Evolutionary conservation across 2,888 invertebrate species (phyloP).

Genomic region (Drosophila algonquin): DNA sequence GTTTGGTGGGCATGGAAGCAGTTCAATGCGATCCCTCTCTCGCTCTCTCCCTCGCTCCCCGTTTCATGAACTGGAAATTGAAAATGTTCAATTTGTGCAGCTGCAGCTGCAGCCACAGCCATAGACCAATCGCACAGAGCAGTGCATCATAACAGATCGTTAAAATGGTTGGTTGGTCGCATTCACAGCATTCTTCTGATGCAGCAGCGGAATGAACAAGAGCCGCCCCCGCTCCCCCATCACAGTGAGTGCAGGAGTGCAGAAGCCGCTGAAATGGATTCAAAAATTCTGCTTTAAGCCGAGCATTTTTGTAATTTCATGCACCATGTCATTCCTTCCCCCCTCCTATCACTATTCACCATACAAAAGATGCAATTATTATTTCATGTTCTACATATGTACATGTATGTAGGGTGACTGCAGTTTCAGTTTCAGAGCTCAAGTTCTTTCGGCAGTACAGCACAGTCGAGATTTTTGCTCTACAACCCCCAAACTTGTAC

Average conservation of each 20-base stretch:
- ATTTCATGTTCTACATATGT: slow-evolving; percentile 55
- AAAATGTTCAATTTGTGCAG: slow-evolving; percentile 52
- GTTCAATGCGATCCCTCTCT: not conserved
- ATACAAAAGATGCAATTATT: slow-evolving; percentile 43
- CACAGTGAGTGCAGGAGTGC: no score
- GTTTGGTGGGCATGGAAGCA: not conserved
- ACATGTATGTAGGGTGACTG: slow-evolving; percentile 1
- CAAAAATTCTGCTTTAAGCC: slow-evolving; percentile 50
- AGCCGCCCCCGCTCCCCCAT: slow-evolving; percentile 17
- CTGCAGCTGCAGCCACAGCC: not conserved
- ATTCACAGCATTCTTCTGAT: slow-evolving; percentile 51
- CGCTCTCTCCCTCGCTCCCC: not conserved
- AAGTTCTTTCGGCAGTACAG: not conserved
- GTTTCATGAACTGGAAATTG: slow-evolving; percentile 11
- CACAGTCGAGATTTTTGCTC: slow-evolving; percentile 4
- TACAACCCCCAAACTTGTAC: not conserved
- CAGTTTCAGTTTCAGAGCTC: not conserved
- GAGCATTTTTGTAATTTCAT: slow-evolving; percentile 49
- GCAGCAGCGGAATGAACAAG: not conserved
- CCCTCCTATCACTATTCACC: not conserved
- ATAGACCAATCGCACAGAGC: no score
- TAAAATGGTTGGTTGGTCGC: slow-evolving; percentile 29
- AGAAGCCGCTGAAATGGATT: no score
- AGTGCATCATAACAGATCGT: slow-evolving; percentile 9
- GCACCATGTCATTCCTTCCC: slow-evolving; percentile 42